Evolutionary conservation across 2,797 vertebrate species (phyloP), one percentile per base, ranked within the genome.

Genomic region (Halcyon leucocephala): DNA sequence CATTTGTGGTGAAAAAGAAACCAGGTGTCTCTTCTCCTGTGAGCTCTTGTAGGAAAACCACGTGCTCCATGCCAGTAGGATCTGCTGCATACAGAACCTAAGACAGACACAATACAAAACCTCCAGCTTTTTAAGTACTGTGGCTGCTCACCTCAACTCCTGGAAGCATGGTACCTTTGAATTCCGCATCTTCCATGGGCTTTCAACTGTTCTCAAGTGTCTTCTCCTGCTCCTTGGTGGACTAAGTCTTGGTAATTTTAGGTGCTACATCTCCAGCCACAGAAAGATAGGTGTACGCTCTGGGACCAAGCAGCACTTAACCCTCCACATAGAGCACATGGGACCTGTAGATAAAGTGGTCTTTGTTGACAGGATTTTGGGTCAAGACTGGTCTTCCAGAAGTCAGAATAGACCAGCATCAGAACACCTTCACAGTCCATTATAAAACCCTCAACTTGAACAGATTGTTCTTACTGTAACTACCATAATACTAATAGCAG

Each of bases 401-500:
- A 92, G 64, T 77, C 64, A 89, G 52, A 64, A 85, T 4, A 93
- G 83, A 74, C 7, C 29, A 82, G 28, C 41, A 57, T 48, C 52
- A 77, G 55, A 93, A 86, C 24, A 82, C n/a, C 64, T 93, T 89
- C 80, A 74, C 71, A 89, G 81, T 73, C 86, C 86, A 65, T 82
- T 69, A 85, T 16, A 90, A 90, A 94, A 71, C 90, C 52, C 61
- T 81, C 51, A 78, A 87, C 71, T 93, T 2, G 24, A 90, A 96
- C 61, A 95, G 86, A 86, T 7, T 86, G 65, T 67, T 92, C 80
- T 49, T 92, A 49, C 80, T 65, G 24, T 69, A 95, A 46, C 93
- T 76, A 74, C 74, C 77, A 86, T 92, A 89, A 66, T 80, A 93
- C 77, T 89, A 89, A 95, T 71, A 95, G 83, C 71, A 92, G 64